Percentiles rank a stretch among this genome's conserved stretches.
phyloP scores from a whole-genome alignment of 1,140 invertebrate species.

The Carcinoscorpius rotundicauda region DNA sequence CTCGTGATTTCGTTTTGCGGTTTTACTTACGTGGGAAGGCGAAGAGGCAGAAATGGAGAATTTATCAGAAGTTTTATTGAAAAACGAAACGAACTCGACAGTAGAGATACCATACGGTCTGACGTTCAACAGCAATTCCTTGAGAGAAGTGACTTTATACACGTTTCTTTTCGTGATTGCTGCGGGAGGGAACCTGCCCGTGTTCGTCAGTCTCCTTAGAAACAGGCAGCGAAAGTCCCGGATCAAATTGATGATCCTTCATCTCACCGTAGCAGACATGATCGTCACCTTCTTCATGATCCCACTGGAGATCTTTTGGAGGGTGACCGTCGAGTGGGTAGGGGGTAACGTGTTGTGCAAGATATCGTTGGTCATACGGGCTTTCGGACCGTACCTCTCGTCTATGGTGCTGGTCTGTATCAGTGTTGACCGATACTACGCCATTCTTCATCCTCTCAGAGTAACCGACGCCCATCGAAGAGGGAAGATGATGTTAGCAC shows the following conservation, averaged over 20 bases:
- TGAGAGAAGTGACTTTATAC: conserved; percentile 42
- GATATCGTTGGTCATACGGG: conserved; percentile 24
- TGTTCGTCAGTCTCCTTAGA: conserved; percentile 54
- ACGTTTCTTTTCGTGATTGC: conserved; percentile 50
- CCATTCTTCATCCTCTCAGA: conserved; percentile 56
- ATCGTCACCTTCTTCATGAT: conserved; percentile 63
- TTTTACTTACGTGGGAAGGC: too few species aligned
- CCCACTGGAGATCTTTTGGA: conserved; percentile 58
- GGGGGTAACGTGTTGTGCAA: conserved; percentile 60
- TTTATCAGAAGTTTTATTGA: too few species aligned
- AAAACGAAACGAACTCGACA: too few species aligned
- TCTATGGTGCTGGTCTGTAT: conserved; percentile 49
- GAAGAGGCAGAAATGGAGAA: too few species aligned
- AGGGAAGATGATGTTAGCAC: conserved; percentile 55
- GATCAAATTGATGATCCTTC: conserved; percentile 58
- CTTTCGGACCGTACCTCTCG: conserved; percentile 49
- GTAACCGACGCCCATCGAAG: conserved; percentile 48
- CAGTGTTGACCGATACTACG: conserved; percentile 60
- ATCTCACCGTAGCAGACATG: conserved; percentile 58
- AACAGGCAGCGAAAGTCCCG: conserved; percentile 52
- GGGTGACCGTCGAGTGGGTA: conserved; percentile 57
- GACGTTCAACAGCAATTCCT: too few species aligned
- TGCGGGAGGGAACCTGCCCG: conserved; percentile 53
- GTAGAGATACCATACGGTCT: too few species aligned
- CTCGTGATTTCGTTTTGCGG: too few species aligned